Conservation (phyloP, 2,888 invertebrate genomes). For the Torymus texanus region DNA sequence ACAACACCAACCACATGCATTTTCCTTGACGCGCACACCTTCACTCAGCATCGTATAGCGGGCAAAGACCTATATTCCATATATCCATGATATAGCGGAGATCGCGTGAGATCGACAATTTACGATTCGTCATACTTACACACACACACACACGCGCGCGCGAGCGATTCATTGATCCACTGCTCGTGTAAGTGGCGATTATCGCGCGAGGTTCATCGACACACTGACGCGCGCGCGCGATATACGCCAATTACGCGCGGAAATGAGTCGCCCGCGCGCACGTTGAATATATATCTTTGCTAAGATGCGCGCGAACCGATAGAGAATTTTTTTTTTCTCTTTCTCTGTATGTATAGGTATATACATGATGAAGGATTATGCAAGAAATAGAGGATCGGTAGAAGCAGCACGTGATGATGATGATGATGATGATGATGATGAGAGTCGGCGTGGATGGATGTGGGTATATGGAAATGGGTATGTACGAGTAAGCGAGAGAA, state of each 20-base stretch:
- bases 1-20: no score
- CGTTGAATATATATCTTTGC: not conserved
- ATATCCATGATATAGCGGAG: no score
- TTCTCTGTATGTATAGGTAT: not conserved
- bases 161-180: constrained; percentile 33
- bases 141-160: no score
- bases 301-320: not conserved
- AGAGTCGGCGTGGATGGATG: not conserved
- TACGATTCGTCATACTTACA: no score
- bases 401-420: constrained; percentile 18
- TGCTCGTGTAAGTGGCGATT: not conserved
- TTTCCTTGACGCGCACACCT: no score
- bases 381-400: constrained; percentile 20
- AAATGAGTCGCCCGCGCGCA: constrained; percentile 13
- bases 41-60: no score
- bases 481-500: not conserved
- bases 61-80: no score
- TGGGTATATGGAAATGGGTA: not conserved
- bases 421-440: constrained; percentile 24
- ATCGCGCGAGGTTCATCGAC: constrained; percentile 21
- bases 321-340: not conserved
- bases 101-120: no score
- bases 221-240: not conserved
- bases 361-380: constrained; percentile 14
- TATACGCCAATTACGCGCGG: constrained; percentile 21